Conservation (phyloP, 2,888 invertebrate genomes). For the Graphium colonna region DNA sequence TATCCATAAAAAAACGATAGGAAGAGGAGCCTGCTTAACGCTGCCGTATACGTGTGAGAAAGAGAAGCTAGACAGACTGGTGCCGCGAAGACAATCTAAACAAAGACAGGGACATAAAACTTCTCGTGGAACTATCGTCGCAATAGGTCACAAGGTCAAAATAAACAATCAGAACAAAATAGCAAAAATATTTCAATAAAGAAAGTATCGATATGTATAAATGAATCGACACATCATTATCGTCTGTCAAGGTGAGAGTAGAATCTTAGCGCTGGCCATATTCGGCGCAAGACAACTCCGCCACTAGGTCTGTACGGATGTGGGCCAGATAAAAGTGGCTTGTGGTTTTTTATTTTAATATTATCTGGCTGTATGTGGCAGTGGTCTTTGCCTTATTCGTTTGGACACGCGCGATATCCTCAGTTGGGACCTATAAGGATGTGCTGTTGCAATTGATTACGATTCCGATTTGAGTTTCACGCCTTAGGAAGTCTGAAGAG, state of each 20-base stretch:
- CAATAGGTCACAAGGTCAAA: too few species aligned
- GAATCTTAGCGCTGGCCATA: conserved; percentile 17
- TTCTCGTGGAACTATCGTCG: too few species aligned
- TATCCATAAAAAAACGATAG: too few species aligned
- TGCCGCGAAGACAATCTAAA: too few species aligned
- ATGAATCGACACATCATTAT: conserved; percentile 1
- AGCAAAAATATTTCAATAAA: background rate
- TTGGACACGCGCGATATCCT: conserved; percentile 1
- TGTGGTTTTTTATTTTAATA: conserved; percentile 12
- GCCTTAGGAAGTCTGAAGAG: conserved; percentile 13
- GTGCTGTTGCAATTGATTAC: conserved; percentile 10
- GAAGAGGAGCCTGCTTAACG: too few species aligned
- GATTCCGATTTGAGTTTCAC: background rate
- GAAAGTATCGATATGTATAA: conserved; percentile 3
- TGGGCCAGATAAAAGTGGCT: conserved; percentile 18
- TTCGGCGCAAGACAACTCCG: conserved; percentile 8
- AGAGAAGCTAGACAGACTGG: too few species aligned
- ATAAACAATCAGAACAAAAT: too few species aligned
- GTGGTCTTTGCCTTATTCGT: conserved; percentile 10
- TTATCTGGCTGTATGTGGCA: conserved; percentile 2
- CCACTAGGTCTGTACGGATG: conserved; percentile 18
- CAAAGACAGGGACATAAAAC: too few species aligned
- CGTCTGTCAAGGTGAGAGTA: conserved; percentile 20
- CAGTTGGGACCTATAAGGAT: conserved; percentile 6
- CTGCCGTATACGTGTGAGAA: too few species aligned